Percentiles rank a stretch among this genome's conserved stretches.
Evolutionary conservation across 2,888 invertebrate species (phyloP).

Genomic region (Cerceris rybyensis): DNA sequence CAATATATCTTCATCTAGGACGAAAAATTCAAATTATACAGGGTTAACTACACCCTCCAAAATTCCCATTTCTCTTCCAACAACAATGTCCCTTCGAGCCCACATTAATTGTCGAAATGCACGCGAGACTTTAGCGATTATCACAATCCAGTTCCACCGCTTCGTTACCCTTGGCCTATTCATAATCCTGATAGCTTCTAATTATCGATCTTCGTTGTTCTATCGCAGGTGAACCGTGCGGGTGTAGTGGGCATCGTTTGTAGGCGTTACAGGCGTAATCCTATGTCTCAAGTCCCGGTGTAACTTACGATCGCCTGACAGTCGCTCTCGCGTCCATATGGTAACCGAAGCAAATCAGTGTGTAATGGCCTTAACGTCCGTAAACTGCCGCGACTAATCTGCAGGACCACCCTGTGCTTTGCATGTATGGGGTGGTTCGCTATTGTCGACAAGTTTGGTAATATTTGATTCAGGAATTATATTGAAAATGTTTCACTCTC

Average conservation of each 20-base stretch:
- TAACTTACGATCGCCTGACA: slow-evolving; percentile 61
- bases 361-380: slow-evolving; percentile 64
- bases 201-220: neutral
- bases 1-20: too few relatives aligned
- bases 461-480: too few relatives aligned
- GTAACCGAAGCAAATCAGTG: slow-evolving; percentile 53
- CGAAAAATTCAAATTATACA: too few relatives aligned
- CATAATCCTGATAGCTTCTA: neutral
- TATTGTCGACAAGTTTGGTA: too few relatives aligned
- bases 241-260: neutral
- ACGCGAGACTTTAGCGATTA: too few relatives aligned
- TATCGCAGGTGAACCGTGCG: neutral
- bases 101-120: too few relatives aligned
- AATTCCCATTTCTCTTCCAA: too few relatives aligned
- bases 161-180: too few relatives aligned
- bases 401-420: slow-evolving; percentile 14
- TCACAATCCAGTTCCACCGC: too few relatives aligned
- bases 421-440: neutral
- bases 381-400: slow-evolving; percentile 61
- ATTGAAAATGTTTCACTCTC: too few relatives aligned
- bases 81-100: too few relatives aligned
- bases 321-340: slow-evolving; percentile 42
- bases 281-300: slow-evolving; percentile 53
- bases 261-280: slow-evolving; percentile 47
- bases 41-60: too few relatives aligned